These are phyloP conservation scores for Allacma fusca DNA, from an alignment of 2,888 invertebrate genomes.

Conservation along the genomic window DNA sequence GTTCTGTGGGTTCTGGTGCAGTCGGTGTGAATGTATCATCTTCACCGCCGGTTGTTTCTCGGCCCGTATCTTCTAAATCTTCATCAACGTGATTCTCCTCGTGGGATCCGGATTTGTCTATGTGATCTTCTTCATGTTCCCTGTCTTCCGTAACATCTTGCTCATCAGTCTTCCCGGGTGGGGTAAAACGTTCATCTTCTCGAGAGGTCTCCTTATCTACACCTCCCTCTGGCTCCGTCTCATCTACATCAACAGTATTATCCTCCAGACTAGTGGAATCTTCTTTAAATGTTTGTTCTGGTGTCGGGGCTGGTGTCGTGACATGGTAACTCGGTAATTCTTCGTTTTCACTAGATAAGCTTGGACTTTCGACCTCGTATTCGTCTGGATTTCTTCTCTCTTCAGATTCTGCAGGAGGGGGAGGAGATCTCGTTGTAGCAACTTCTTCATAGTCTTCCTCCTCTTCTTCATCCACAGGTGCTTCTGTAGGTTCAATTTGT, in stretches of 20 bases:
- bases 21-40: neutral
- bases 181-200: slow-evolving; percentile 16
- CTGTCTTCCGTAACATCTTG: slow-evolving; percentile 10
- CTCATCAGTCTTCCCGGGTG: neutral
- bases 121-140: slow-evolving; percentile 13
- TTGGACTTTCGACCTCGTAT: slow-evolving; percentile 45
- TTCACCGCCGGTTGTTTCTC: slow-evolving; percentile 8
- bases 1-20: slow-evolving; percentile 2
- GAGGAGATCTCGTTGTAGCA: slow-evolving; percentile 23
- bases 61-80: slow-evolving; percentile 6
- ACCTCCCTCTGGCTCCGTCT: neutral
- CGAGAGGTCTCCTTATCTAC: neutral
- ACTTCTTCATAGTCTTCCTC: slow-evolving; percentile 6
- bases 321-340: slow-evolving; percentile 21
- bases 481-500: neutral
- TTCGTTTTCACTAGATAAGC: slow-evolving; percentile 20
- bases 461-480: slow-evolving; percentile 18
- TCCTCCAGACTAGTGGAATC: neutral
- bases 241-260: slow-evolving; percentile 3
- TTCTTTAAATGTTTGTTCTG: neutral
- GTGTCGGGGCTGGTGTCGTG: neutral
- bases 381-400: slow-evolving; percentile 28
- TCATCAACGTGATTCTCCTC: slow-evolving; percentile 23
- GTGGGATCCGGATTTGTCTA: neutral
- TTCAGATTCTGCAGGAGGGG: neutral